These are phyloP conservation scores for Calyptomena viridis DNA, from an alignment of 2,113 vertebrate genomes.

Conservation along the genomic window DNA sequence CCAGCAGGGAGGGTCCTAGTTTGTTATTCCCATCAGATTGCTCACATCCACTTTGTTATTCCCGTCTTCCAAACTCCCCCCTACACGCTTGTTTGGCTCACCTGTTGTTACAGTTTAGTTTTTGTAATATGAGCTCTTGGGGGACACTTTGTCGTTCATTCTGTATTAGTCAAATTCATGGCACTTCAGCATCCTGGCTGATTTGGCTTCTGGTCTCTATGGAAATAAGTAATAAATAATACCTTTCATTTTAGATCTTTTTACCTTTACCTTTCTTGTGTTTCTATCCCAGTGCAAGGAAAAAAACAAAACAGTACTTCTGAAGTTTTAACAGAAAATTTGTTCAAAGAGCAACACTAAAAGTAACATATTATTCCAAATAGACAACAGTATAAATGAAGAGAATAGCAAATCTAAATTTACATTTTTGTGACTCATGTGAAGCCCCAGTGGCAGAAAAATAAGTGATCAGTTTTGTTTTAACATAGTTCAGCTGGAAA, in stretches of 20 bases:
- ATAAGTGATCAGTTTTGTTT: not conserved
- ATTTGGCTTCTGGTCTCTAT: not conserved
- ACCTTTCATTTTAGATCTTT: not conserved
- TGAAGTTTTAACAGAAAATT: not conserved
- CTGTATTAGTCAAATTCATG: not conserved
- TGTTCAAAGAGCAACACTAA: not conserved
- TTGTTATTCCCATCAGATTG: not conserved
- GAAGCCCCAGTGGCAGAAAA: not conserved
- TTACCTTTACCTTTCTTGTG: not conserved
- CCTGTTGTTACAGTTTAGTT: not conserved
- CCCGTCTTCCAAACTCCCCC: not conserved
- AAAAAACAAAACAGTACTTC: not conserved
- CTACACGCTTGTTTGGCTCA: not conserved
- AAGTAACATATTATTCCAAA: not conserved
- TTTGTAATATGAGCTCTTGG: not conserved
- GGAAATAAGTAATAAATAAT: slow-evolving; percentile 2
- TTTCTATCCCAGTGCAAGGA: not conserved
- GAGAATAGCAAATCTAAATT: not conserved
- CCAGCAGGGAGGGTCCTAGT: not conserved
- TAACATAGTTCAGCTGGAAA: not conserved
- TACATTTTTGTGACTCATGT: not conserved
- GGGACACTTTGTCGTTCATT: not conserved
- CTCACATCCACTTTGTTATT: not conserved
- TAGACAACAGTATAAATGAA: not conserved
- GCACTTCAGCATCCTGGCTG: not conserved